These are phyloP conservation scores for Leptodactylus fallax DNA, from an alignment of 2,797 vertebrate species.

Conservation along the genomic window DNA sequence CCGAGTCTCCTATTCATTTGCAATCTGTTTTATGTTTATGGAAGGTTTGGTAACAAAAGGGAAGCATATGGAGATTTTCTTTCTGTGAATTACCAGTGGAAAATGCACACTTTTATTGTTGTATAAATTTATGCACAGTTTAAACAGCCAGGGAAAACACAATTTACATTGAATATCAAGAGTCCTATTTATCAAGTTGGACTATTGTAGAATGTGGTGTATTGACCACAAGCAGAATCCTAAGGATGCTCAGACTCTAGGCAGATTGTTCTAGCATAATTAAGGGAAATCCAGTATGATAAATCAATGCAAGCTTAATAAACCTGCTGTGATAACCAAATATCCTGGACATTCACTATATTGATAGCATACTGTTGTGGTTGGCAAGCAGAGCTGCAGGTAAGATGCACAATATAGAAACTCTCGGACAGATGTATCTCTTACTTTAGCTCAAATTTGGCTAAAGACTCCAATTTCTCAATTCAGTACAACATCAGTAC, in stretches of 20 bases:
- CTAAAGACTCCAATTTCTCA: no score
- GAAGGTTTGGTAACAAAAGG: not conserved
- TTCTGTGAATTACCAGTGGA: not conserved
- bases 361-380: not conserved
- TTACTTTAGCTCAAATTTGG: no score
- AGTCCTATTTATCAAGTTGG: slow-evolving; percentile 17
- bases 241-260: slow-evolving; percentile 7
- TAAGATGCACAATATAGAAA: no score
- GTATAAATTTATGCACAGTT: slow-evolving; percentile 15
- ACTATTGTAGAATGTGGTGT: not conserved
- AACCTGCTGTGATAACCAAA: slow-evolving; percentile 15
- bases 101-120: slow-evolving; percentile 12
- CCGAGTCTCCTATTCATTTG: not conserved
- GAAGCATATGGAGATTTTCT: not conserved
- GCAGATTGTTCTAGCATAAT: slow-evolving; percentile 3
- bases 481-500: no score
- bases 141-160: not conserved
- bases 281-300: slow-evolving; percentile 24
- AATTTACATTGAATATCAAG: slow-evolving; percentile 25
- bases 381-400: not conserved
- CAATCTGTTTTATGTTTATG: not conserved
- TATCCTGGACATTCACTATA: not conserved
- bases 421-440: no score
- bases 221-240: slow-evolving; percentile 23
- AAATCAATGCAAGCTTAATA: slow-evolving; percentile 32